phyloP scores from a whole-genome alignment of 2,113 vertebrate species.

The Pao palembangensis region DNA sequence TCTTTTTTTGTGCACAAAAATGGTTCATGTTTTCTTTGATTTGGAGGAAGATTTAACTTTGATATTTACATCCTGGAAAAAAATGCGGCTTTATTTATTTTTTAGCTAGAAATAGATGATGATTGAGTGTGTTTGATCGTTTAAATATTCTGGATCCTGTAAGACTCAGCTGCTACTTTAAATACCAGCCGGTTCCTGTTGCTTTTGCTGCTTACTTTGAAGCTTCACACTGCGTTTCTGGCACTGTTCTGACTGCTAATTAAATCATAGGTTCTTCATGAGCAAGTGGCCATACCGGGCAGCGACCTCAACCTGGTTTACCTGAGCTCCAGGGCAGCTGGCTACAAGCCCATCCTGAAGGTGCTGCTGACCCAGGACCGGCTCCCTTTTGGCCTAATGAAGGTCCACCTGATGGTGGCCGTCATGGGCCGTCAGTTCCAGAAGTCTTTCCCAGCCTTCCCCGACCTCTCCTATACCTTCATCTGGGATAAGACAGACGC shows the following conservation, averaged over 20 bases:
- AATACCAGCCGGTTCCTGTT: slow-evolving; percentile 9
- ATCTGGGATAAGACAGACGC: slow-evolving; percentile 99
- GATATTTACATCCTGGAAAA: neutral
- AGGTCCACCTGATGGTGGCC: slow-evolving; percentile 97
- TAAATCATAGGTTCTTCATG: slow-evolving; percentile 84
- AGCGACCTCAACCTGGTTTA: slow-evolving; percentile 93
- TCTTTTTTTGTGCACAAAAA: too few species aligned
- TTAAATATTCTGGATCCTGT: neutral
- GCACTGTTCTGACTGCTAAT: slow-evolving; percentile 56
- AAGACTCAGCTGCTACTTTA: slow-evolving; percentile 4
- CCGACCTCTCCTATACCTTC: slow-evolving; percentile 94
- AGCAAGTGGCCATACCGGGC: slow-evolving; percentile 93
- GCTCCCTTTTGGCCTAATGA: slow-evolving; percentile 95
- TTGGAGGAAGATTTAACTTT: neutral
- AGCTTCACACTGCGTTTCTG: slow-evolving; percentile 31
- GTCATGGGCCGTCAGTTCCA: slow-evolving; percentile 97
- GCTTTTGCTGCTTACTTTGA: slow-evolving; percentile 7
- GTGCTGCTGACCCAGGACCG: slow-evolving; percentile 90
- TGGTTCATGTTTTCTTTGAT: too few species aligned
- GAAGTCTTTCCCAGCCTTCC: slow-evolving; percentile 95
- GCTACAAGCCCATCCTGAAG: slow-evolving; percentile 96
- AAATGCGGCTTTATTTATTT: too few species aligned
- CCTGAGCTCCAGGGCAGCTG: slow-evolving; percentile 92
- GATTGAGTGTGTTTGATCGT: neutral
- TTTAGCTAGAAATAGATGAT: neutral